Evolutionary conservation across 2,797 vertebrate species (phyloP).

Genomic region (Rallus crepitans): DNA sequence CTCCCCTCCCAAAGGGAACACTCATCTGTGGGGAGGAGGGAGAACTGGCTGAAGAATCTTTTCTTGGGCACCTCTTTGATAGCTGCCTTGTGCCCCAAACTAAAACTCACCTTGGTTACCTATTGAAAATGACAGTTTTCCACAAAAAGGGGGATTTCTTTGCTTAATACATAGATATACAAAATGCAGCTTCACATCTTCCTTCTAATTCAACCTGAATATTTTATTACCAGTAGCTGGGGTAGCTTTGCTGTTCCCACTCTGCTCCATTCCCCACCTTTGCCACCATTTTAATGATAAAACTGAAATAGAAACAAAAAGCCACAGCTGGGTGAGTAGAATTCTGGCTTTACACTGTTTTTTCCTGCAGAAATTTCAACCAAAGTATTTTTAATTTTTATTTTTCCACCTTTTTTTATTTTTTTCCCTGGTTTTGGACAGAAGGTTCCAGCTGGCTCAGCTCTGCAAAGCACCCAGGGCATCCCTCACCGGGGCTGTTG

Average conservation of each 20-base stretch:
- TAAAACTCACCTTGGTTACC: background rate
- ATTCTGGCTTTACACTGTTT: fast-evolving
- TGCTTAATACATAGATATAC: background rate
- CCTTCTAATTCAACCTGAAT: background rate
- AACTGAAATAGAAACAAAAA: background rate
- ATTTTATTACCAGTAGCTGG: background rate
- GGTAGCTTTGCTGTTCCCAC: background rate
- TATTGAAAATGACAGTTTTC: background rate
- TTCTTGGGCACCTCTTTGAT: background rate
- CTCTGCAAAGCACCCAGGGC: fast-evolving
- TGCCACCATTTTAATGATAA: background rate
- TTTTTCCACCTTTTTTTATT: background rate
- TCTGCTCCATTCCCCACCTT: background rate
- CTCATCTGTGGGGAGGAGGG: background rate
- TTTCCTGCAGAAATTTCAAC: background rate
- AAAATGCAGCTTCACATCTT: too few species aligned
- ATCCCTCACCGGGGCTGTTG: background rate
- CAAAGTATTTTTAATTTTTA: background rate
- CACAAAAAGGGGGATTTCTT: background rate
- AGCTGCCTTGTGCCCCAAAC: background rate
- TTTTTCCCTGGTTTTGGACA: background rate
- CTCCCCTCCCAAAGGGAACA: background rate
- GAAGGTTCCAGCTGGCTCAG: background rate
- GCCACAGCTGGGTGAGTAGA: background rate
- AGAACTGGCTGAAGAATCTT: background rate